phyloP scores from a whole-genome alignment of 2,888 invertebrate species.

The Heteropelma amictum region DNA sequence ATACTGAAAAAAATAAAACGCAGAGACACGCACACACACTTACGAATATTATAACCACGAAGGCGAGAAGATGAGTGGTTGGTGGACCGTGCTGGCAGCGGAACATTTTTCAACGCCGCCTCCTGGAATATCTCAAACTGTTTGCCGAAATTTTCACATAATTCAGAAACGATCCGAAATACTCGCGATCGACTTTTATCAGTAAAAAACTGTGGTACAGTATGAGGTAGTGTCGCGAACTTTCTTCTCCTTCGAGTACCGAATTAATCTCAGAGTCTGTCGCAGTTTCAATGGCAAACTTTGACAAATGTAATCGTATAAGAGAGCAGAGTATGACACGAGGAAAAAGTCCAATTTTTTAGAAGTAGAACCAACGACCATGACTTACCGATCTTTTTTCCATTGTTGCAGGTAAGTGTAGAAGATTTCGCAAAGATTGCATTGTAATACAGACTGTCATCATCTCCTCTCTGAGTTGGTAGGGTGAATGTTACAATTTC shows the following conservation, averaged over 20 bases:
- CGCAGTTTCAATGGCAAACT: too few species aligned
- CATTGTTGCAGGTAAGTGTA: conserved; percentile 53
- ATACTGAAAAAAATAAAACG: background rate
- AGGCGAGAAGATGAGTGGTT: background rate
- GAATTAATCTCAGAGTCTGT: too few species aligned
- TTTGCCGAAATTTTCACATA: background rate
- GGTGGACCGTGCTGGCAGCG: background rate
- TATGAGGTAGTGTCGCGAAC: background rate
- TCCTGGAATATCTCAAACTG: background rate
- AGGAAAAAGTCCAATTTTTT: background rate
- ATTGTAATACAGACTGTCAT: too few species aligned
- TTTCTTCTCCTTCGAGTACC: background rate
- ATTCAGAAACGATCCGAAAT: background rate
- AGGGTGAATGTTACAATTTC: too few species aligned
- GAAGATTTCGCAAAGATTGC: conserved; percentile 17
- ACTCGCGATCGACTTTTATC: background rate
- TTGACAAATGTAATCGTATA: too few species aligned
- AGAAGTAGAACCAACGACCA: background rate
- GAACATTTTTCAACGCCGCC: conserved; percentile 31
- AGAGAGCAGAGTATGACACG: too few species aligned
- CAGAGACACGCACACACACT: too few species aligned
- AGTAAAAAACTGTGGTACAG: background rate
- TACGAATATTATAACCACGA: too few species aligned
- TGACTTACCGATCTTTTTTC: conserved; percentile 22
- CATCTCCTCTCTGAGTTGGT: background rate